Conservation (phyloP, 2,797 vertebrate genomes). For the Pelobates cultripes region DNA sequence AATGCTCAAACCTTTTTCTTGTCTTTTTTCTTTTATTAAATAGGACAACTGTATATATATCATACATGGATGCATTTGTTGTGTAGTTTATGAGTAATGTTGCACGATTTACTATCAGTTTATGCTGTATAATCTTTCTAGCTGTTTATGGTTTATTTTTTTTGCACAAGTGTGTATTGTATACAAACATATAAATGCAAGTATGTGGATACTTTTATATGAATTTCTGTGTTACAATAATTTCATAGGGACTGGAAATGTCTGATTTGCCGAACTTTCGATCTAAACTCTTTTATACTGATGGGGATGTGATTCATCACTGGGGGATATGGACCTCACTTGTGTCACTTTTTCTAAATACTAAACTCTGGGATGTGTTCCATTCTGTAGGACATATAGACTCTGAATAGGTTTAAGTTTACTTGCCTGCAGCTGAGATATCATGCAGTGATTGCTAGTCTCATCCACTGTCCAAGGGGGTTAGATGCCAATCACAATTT, state of each 20-base stretch:
- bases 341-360: neutral
- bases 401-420: conserved; percentile 1
- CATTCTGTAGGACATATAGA: neutral
- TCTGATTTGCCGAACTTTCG: neutral
- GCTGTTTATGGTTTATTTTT: too few relatives aligned
- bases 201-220: neutral
- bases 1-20: too few relatives aligned
- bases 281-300: neutral
- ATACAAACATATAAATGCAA: too few relatives aligned
- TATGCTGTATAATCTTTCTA: too few relatives aligned
- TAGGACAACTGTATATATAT: too few relatives aligned
- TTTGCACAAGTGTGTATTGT: too few relatives aligned
- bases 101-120: too few relatives aligned
- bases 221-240: neutral
- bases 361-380: neutral
- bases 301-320: neutral
- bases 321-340: neutral
- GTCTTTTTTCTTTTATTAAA: too few relatives aligned
- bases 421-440: conserved; percentile 9
- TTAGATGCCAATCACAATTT: neutral
- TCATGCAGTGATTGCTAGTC: conserved; percentile 29
- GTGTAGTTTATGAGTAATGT: too few relatives aligned
- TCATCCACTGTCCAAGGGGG: neutral
- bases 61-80: too few relatives aligned
- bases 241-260: neutral